These are phyloP conservation scores for Hemicentrotus pulcherrimus DNA, from an alignment of 35 echinoderm and acorn worm species.

Conservation along the genomic window DNA sequence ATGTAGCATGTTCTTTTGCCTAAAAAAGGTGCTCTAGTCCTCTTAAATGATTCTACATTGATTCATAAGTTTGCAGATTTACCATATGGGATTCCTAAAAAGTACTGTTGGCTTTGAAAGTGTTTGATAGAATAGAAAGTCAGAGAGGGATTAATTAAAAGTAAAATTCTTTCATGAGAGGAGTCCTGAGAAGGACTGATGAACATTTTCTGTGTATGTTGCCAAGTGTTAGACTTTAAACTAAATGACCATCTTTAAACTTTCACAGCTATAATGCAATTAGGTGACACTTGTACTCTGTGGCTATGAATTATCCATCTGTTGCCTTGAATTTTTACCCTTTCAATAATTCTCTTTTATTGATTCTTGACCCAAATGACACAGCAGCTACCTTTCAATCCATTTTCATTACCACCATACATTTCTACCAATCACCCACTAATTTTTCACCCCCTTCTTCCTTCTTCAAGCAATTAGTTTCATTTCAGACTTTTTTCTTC, in stretches of 20 bases:
- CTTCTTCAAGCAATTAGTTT: not conserved
- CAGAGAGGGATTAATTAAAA: too few relatives aligned
- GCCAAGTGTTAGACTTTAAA: not conserved
- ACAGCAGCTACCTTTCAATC: not conserved
- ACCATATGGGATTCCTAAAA: too few relatives aligned
- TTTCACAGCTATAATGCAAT: not conserved
- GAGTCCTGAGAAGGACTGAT: not conserved
- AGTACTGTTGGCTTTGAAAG: too few relatives aligned
- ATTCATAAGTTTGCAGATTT: too few relatives aligned
- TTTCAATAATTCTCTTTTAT: not conserved
- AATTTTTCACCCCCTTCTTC: not conserved
- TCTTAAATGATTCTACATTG: too few relatives aligned
- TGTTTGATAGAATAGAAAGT: too few relatives aligned
- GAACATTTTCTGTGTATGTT: not conserved
- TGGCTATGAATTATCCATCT: not conserved
- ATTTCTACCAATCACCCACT: not conserved
- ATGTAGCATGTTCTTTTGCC: not conserved
- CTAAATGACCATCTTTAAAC: not conserved
- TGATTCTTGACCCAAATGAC: not conserved
- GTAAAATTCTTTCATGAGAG: too few relatives aligned
- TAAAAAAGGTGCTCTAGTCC: too few relatives aligned
- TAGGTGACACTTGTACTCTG: not conserved
- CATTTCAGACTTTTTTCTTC: not conserved
- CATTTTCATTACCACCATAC: not conserved
- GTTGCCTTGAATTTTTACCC: conserved; percentile 10